Percentiles rank a stretch among this genome's conserved stretches.
Evolutionary conservation across 2,888 invertebrate species (phyloP).

Genomic region (Dioctria rufipes): DNA sequence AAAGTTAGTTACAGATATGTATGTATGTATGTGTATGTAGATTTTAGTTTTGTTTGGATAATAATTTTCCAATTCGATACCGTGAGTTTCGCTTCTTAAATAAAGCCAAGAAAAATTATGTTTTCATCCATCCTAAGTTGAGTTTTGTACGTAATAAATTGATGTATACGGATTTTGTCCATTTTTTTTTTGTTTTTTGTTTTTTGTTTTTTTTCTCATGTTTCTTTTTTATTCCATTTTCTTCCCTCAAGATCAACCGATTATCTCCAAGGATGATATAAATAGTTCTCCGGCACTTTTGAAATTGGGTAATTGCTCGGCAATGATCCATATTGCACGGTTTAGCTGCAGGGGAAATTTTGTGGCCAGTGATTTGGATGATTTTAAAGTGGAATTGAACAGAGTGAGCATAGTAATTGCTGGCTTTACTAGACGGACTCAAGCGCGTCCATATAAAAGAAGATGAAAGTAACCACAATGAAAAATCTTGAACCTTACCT

Average conservation of each 20-base stretch:
- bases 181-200: too few species aligned
- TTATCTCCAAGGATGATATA: conserved; percentile 46
- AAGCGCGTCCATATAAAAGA: neutral
- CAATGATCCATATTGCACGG: conserved; percentile 52
- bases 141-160: too few species aligned
- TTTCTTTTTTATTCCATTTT: neutral
- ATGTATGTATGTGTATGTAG: too few species aligned
- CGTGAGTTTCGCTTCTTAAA: too few species aligned
- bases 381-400: conserved; percentile 22
- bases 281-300: conserved; percentile 49
- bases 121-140: too few species aligned
- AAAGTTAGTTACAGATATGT: too few species aligned
- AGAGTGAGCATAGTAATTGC: conserved; percentile 37
- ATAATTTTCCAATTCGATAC: too few species aligned
- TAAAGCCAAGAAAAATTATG: too few species aligned
- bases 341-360: conserved; percentile 36
- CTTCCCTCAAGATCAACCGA: conserved; percentile 36
- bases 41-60: too few species aligned
- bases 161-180: too few species aligned
- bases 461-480: neutral
- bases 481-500: neutral
- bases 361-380: conserved; percentile 44
- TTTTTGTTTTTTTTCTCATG: too few species aligned
- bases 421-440: conserved; percentile 15
- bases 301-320: conserved; percentile 51